A percentile compares a stretch with the other conserved stretches of the same genome.
Conservation (phyloP, 2,113 vertebrate species). For the Mugil cephalus region DNA sequence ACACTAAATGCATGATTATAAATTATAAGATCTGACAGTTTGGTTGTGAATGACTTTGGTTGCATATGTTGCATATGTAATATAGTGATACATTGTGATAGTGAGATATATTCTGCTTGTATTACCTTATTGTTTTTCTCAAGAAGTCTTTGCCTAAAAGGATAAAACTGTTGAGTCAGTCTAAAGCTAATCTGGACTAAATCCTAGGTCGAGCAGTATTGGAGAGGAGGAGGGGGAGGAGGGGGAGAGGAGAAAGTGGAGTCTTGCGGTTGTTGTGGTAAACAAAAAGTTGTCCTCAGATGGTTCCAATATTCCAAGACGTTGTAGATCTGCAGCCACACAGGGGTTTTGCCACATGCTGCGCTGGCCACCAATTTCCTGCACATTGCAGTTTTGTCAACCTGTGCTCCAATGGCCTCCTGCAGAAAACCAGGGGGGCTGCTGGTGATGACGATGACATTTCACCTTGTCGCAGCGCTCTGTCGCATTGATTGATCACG, state of each 20-base stretch:
- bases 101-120: too few species aligned
- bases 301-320: slow-evolving; percentile 74
- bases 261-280: slow-evolving; percentile 48
- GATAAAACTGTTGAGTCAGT: not conserved
- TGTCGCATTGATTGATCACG: slow-evolving; percentile 49
- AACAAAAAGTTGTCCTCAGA: slow-evolving; percentile 58
- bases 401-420: slow-evolving; percentile 32
- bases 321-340: slow-evolving; percentile 47
- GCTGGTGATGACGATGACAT: not conserved
- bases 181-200: slow-evolving; percentile 11
- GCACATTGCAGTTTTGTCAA: slow-evolving; percentile 38
- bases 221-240: slow-evolving; percentile 17
- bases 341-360: slow-evolving; percentile 64
- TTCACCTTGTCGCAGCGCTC: slow-evolving; percentile 2
- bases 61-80: too few species aligned
- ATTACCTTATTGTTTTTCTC: too few species aligned
- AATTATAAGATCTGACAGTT: too few species aligned
- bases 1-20: too few species aligned
- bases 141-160: not conserved
- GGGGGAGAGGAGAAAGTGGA: slow-evolving; percentile 39
- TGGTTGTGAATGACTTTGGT: too few species aligned
- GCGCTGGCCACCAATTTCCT: slow-evolving; percentile 44
- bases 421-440: slow-evolving; percentile 5
- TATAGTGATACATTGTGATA: too few species aligned
- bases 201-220: slow-evolving; percentile 6